phyloP scores from a whole-genome alignment of 2,888 invertebrate species.

The Poecilobothrus nobilitatus region DNA sequence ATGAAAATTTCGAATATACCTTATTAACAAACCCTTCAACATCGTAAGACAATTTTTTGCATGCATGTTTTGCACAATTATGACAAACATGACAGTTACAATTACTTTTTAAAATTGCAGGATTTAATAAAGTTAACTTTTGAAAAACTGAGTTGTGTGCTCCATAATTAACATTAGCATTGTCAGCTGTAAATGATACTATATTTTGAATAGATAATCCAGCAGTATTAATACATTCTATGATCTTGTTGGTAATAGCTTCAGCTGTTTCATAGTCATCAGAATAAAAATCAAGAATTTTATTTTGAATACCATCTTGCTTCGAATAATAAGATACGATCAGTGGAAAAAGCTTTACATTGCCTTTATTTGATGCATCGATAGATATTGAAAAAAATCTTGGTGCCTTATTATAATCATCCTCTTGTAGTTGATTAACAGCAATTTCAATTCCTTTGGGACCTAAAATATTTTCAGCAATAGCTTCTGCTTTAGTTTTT shows the following conservation, averaged over 20 bases:
- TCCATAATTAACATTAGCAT: too few species aligned
- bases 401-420: too few species aligned
- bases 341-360: too few species aligned
- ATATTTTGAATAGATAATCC: constrained; percentile 11
- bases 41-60: constrained; percentile 6
- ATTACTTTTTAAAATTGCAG: constrained; percentile 6
- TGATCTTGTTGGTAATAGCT: constrained; percentile 8
- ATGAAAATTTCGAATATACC: constrained; percentile 8
- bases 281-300: too few species aligned
- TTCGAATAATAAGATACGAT: too few species aligned
- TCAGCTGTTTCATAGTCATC: too few species aligned
- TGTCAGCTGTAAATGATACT: not conserved
- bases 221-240: constrained; percentile 5
- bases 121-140: constrained; percentile 6
- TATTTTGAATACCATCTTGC: too few species aligned
- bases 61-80: constrained; percentile 6
- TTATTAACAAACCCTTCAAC: constrained; percentile 12
- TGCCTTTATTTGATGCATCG: too few species aligned
- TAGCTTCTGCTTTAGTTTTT: constrained; percentile 21
- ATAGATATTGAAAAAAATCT: too few species aligned
- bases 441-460: constrained; percentile 19
- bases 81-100: constrained; percentile 3
- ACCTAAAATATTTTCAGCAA: constrained; percentile 22
- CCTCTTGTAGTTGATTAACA: too few species aligned
- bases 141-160: constrained; percentile 3